Percentiles rank a stretch among this genome's conserved stretches.
These are phyloP conservation scores for Drosophila macrospina DNA, from an alignment of 2,888 invertebrate species.

Conservation along the genomic window DNA sequence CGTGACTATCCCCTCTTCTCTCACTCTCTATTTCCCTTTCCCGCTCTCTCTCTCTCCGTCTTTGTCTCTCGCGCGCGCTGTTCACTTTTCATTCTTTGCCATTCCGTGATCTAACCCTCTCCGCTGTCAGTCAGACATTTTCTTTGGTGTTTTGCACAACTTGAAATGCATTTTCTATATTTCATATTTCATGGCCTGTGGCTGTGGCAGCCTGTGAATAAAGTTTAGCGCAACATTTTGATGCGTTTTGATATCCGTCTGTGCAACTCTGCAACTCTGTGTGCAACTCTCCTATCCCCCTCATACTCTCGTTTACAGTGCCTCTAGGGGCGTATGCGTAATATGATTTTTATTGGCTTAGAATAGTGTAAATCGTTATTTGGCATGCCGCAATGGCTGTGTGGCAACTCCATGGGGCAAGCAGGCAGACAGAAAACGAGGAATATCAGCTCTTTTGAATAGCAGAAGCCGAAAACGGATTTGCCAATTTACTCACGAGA, in stretches of 20 bases:
- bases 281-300: not conserved
- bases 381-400: slow-evolving; percentile 5
- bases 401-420: not conserved
- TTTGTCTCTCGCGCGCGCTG: slow-evolving; percentile 1
- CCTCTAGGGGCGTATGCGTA: slow-evolving; percentile 61
- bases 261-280: slow-evolving; percentile 5
- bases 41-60: not conserved
- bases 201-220: slow-evolving; percentile 66
- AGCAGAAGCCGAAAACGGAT: slow-evolving; percentile 24
- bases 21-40: not conserved
- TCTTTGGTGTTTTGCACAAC: slow-evolving; percentile 49
- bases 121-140: slow-evolving; percentile 46
- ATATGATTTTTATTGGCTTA: slow-evolving; percentile 77
- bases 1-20: slow-evolving; percentile 10
- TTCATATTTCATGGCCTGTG: slow-evolving; percentile 64
- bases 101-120: not conserved
- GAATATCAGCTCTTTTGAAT: slow-evolving; percentile 6
- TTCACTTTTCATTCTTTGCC: not conserved
- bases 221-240: slow-evolving; percentile 77
- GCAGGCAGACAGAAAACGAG: not conserved
- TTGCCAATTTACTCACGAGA: slow-evolving; percentile 27
- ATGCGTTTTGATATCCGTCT: slow-evolving; percentile 68
- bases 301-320: not conserved
- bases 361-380: slow-evolving; percentile 57
- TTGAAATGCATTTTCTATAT: slow-evolving; percentile 70